Percentiles rank a stretch among this genome's conserved stretches.
Conservation (phyloP, 2,797 vertebrate genomes). For the Falco biarmicus region DNA sequence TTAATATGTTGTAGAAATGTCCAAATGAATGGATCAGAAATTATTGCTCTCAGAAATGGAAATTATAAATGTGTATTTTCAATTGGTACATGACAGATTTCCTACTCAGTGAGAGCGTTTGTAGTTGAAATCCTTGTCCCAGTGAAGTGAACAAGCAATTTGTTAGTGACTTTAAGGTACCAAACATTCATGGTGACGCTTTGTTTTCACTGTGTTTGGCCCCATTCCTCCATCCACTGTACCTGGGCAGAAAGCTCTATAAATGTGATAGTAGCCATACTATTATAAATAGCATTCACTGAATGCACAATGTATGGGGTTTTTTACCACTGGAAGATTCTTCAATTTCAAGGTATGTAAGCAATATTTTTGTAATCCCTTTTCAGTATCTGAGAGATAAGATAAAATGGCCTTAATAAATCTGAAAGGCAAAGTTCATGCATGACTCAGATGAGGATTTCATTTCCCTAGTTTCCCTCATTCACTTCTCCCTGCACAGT, state of each 20-base stretch:
- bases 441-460: neutral
- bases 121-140: neutral
- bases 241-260: neutral
- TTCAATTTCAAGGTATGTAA: neutral
- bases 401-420: neutral
- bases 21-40: neutral
- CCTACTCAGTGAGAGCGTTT: neutral
- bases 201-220: neutral
- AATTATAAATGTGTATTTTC: constrained; percentile 3
- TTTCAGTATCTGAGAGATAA: neutral
- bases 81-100: neutral
- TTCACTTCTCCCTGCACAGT: neutral
- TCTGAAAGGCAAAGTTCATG: neutral
- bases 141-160: neutral
- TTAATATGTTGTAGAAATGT: neutral
- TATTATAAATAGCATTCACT: neutral
- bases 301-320: neutral
- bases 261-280: neutral
- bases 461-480: neutral
- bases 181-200: neutral
- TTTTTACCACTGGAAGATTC: neutral
- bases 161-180: neutral
- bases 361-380: neutral
- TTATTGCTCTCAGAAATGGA: neutral
- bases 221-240: neutral